phyloP scores from a whole-genome alignment of 2,113 vertebrate genomes.

The Panthera leo region DNA sequence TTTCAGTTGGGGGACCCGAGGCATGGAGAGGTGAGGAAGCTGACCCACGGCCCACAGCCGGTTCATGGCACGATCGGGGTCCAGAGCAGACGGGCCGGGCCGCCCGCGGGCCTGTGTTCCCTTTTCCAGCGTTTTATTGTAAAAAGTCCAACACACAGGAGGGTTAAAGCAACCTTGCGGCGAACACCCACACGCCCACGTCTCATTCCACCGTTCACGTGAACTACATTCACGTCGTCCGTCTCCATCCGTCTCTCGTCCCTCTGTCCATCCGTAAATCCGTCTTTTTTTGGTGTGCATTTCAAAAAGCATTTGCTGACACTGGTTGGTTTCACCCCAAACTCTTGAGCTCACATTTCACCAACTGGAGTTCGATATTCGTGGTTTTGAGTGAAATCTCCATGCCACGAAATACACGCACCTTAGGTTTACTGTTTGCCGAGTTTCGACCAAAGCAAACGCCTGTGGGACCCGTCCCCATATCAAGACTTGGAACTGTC shows the following conservation, averaged over 20 bases:
- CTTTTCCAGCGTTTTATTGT: not conserved
- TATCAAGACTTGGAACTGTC: not conserved
- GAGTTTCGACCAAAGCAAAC: not conserved
- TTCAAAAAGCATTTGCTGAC: not conserved
- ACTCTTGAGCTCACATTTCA: not conserved
- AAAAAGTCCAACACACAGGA: not conserved
- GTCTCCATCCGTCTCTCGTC: not conserved
- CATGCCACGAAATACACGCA: not conserved
- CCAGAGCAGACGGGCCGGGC: not conserved
- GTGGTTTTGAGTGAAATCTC: not conserved
- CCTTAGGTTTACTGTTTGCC: not conserved
- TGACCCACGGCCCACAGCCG: not conserved
- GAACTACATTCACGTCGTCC: accelerated
- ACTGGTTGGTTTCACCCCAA: not conserved
- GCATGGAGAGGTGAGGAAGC: not conserved
- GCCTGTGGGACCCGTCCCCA: no score
- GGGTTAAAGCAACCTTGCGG: not conserved
- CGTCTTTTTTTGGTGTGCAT: not conserved
- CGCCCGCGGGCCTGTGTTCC: not conserved
- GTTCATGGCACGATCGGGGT: accelerated
- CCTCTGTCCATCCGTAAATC: not conserved
- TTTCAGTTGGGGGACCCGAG: not conserved
- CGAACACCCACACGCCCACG: not conserved
- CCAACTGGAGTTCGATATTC: not conserved
- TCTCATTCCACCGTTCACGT: accelerated